Evolutionary conservation across 92 coral and sea anemone genomes (phyloP), one percentile per base, ranked within the genome.

Genomic region (Epizoanthus stellaris): DNA sequence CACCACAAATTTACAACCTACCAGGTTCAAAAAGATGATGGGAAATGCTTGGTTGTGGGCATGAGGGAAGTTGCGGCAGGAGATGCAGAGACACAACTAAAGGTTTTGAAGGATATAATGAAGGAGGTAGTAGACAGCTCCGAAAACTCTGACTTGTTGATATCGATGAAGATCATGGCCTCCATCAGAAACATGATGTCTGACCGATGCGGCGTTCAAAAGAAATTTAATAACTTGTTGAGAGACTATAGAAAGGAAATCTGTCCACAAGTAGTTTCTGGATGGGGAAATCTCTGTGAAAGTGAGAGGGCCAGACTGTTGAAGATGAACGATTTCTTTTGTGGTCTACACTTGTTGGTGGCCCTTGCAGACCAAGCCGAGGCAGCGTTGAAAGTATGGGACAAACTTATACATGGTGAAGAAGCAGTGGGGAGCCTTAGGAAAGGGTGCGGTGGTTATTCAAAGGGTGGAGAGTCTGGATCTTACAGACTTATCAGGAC

Each of bases 341-440:
- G 87, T 84, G 87, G 87, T 20, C 39, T 84, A 47, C 88, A 85
- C 59, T 70, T 53, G 66, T 67, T 85, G 36, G 82, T 85, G 36
- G 88, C 65, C 6, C 42, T 85, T 43, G 88, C 88, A 12, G 88
- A 85, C 75, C 88, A 85, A 65, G 63, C 83, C 15, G 89, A 86
- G 43, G 49, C 58, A 16, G 59, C 89, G 21, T 49, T 86, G 8
- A 85, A 85, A 17, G 59, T 76, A 38, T 86, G 85, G 85, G 89
- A 86, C 39, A 76, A 30, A 61, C 52, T 69, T 25, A 42, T 77
- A 45, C 82, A 77, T 76, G 69, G 70, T 34, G 80, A 77, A 15
- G 57, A 60, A 56, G 14, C 67, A 65, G 73, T 77, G 66, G 89
- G 89, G 30, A 77, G 79, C 47, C 8, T 77, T 25, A 15, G 36